Percentiles rank a stretch among this genome's conserved stretches.
phyloP scores from a whole-genome alignment of 2,888 invertebrate species.

The Julus scandinavius region DNA sequence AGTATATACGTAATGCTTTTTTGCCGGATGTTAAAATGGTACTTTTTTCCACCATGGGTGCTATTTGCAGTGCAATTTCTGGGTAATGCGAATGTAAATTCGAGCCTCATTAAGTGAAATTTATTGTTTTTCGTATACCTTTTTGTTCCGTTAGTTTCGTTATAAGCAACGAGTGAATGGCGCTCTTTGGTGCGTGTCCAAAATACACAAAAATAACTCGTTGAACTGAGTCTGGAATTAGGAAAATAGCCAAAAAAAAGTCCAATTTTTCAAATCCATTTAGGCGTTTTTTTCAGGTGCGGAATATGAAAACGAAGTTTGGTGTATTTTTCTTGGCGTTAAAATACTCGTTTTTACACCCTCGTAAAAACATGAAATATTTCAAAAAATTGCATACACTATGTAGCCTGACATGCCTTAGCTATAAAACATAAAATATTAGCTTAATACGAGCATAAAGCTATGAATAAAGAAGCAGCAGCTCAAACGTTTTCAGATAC shows the following conservation, averaged over 20 bases:
- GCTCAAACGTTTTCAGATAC: no score
- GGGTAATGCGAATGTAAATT: neutral
- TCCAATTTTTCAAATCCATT: neutral
- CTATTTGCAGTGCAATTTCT: neutral
- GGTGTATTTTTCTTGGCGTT: neutral
- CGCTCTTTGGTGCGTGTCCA: constrained; percentile 6
- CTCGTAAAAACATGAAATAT: constrained; percentile 8
- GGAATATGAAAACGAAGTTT: neutral
- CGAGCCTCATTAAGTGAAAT: constrained; percentile 18
- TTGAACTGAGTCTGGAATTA: neutral
- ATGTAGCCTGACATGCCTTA: no score
- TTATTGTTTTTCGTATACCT: neutral
- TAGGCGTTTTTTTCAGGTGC: constrained; percentile 11
- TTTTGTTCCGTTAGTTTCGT: constrained; percentile 1
- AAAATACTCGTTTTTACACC: neutral
- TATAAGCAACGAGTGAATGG: neutral
- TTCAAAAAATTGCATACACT: neutral
- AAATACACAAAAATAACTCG: neutral
- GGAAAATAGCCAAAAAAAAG: neutral
- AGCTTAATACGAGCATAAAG: no score
- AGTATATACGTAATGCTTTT: neutral
- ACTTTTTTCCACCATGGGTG: neutral
- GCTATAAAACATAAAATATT: no score
- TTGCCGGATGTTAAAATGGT: neutral
- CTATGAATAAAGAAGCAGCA: no score